Base-by-base conservation (phyloP, 2,888 invertebrate species). In the Catocala nupta region DNA sequence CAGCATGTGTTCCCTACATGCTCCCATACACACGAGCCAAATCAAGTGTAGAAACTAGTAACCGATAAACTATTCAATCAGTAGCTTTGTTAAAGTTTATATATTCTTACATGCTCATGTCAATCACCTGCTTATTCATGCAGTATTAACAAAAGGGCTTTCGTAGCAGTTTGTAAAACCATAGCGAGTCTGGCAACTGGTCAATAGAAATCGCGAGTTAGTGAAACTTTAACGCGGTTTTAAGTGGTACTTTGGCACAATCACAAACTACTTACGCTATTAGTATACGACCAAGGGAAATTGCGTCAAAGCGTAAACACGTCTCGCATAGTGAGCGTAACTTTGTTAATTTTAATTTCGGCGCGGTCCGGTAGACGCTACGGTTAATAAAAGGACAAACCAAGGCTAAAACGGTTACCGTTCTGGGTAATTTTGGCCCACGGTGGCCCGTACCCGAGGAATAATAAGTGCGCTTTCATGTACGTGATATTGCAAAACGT, bases 261-360 rank as follows among this genome's bases (percentile, higher is more conserved):
- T 12, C 45, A 45, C 45, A 45, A 45, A 45, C 12, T 12, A 12
- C 12, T 45, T 45, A 12, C 45, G 11, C 1, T 12, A 7, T 45
- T 45, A 12, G 43, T 11, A 43, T 25, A 39, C 36, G 45, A 12
- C 6, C 12, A 39, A 9, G 8, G 45, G 12, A 45, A 45, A 45
- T 45, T 45, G 12, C 45, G 12, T n/a, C 12, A 7, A n/a, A 45
- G 45, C 45, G n/a, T 12, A 45, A 45, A 45, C 45, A 45, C n/a
- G 45, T 45, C 45, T 5, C 45, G 45, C n/a, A 12, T 12, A n/a
- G 11, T 45, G 12, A 45, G 12, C 45, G 45, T 45, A 45, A 45
- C 45, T 45, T 12, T 45, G 12, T 45, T 45, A 45, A 45, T 45
- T 45, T 39, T 45, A n/a, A 45, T 45, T 45, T 45, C 12, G 12